Evolutionary conservation across 2,888 invertebrate genomes (phyloP).

Genomic region (Andricus curvator): DNA sequence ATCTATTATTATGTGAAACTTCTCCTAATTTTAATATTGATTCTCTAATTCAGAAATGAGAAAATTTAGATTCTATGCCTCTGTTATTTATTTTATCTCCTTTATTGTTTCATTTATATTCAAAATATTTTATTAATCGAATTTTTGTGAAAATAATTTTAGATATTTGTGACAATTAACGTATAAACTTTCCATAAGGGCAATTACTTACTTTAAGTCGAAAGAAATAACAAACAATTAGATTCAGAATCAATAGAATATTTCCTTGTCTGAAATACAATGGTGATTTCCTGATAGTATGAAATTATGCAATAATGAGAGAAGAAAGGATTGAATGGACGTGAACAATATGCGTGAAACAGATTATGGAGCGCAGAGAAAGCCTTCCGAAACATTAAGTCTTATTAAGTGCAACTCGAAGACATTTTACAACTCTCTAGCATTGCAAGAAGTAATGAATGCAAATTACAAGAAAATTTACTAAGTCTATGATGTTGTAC

Average conservation of each 20-base stretch:
- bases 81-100: too few species aligned
- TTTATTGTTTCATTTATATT: too few species aligned
- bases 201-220: not conserved
- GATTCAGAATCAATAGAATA: slow-evolving; percentile 16
- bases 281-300: not conserved
- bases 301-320: slow-evolving; percentile 14
- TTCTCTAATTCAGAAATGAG: too few species aligned
- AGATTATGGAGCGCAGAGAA: slow-evolving; percentile 26
- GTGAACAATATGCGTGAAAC: not conserved
- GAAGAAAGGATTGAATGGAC: not conserved
- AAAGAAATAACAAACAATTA: not conserved
- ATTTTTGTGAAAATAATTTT: too few species aligned
- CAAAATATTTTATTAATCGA: too few species aligned
- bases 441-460: slow-evolving; percentile 15
- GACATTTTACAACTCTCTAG: slow-evolving; percentile 1
- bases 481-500: not conserved
- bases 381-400: slow-evolving; percentile 12
- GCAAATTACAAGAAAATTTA: slow-evolving; percentile 15
- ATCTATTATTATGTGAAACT: too few species aligned
- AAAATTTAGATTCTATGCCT: too few species aligned
- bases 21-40: too few species aligned
- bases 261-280: slow-evolving; percentile 1
- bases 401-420: not conserved
- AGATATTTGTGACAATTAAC: too few species aligned
- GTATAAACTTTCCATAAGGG: not conserved